Evolutionary conservation across 2,797 vertebrate species (phyloP).

Genomic region (Loris lydekkerianus): DNA sequence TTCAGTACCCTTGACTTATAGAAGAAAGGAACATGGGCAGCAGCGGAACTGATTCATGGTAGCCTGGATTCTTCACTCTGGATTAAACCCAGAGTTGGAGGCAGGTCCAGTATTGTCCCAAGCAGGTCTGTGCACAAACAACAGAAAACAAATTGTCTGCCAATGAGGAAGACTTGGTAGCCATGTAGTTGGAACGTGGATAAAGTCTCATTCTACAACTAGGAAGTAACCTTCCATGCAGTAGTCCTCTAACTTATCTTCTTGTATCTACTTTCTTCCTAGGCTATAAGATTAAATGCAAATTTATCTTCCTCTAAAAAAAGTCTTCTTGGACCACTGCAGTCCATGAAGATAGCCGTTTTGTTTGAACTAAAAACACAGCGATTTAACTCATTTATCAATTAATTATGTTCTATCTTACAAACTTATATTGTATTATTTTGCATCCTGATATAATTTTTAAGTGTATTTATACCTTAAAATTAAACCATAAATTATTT

Average conservation of each 20-base stretch:
- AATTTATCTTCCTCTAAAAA: not conserved
- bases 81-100: not conserved
- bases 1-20: not conserved
- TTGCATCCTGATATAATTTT: not conserved
- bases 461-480: not conserved
- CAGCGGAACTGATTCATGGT: not conserved
- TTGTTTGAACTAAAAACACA: not conserved
- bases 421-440: not conserved
- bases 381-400: not conserved
- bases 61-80: not conserved
- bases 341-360: not conserved
- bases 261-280: not conserved
- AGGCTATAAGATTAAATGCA: not conserved
- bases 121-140: not conserved
- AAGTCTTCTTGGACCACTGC: not conserved
- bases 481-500: not conserved
- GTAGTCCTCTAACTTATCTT: not conserved
- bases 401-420: not conserved
- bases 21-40: not conserved
- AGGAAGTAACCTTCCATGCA: not conserved
- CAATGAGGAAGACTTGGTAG: not conserved
- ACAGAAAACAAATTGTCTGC: not conserved
- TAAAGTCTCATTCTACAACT: not conserved
- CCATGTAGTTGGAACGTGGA: slow-evolving; percentile 3
- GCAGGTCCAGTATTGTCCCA: not conserved